Conservation (phyloP, 2,888 invertebrate genomes). For the Leistus spinibarbis region DNA sequence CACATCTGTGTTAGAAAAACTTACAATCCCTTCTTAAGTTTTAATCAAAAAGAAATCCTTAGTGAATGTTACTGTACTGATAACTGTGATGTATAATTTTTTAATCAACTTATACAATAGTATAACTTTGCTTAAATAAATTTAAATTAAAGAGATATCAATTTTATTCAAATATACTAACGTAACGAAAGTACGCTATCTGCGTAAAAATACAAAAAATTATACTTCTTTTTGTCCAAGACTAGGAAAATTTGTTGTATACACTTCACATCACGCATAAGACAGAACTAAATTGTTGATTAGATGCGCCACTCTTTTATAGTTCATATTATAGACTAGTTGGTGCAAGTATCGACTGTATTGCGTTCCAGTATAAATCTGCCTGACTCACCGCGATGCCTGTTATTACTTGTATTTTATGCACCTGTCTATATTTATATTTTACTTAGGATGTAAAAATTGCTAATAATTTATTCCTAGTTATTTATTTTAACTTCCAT, state of each 20-base stretch:
- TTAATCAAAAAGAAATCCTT: too few species aligned
- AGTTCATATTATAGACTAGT: background rate
- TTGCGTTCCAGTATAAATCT: background rate
- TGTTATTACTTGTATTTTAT: constrained; percentile 12
- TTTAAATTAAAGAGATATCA: too few species aligned
- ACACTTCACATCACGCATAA: background rate
- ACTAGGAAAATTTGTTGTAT: background rate
- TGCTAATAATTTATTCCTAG: background rate
- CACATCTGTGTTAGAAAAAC: too few species aligned
- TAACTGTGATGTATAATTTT: too few species aligned
- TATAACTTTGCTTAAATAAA: too few species aligned
- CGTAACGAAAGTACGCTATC: constrained; percentile 1
- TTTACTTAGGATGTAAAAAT: constrained; percentile 5
- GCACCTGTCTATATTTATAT: constrained; percentile 8
- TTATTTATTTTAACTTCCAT: constrained; percentile 10
- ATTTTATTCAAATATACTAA: background rate
- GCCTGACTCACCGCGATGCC: background rate
- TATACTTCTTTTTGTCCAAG: background rate
- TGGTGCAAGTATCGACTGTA: background rate
- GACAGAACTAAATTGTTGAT: background rate
- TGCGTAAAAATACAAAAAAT: constrained; percentile 1
- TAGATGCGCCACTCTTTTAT: background rate
- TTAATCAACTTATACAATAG: too few species aligned
- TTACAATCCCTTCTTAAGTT: too few species aligned
- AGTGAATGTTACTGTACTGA: too few species aligned